Conservation (phyloP, 2,113 vertebrate genomes). For the Pachyramphus minor region DNA sequence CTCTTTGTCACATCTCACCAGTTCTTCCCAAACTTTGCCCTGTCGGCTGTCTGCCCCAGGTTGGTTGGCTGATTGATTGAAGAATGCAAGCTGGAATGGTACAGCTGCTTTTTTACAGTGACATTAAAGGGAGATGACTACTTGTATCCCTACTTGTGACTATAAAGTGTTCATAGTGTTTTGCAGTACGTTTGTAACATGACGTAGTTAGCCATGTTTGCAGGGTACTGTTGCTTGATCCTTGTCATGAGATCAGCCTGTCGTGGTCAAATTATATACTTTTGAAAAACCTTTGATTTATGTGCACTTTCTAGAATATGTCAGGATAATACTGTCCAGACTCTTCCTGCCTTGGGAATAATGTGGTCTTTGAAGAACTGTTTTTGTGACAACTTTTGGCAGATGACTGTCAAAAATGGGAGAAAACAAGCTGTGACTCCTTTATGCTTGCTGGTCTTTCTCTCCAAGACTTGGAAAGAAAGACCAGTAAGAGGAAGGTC, state of each 20-base stretch:
- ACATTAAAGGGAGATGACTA: background rate
- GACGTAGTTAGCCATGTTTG: background rate
- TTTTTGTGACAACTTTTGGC: background rate
- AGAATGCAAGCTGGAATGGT: background rate
- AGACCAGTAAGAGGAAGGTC: background rate
- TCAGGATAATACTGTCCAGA: background rate
- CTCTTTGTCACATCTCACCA: background rate
- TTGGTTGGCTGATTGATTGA: background rate
- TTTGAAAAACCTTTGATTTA: background rate
- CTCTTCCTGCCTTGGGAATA: background rate
- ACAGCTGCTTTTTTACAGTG: background rate
- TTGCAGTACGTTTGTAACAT: accelerated
- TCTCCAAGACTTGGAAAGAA: background rate
- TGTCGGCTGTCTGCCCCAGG: background rate
- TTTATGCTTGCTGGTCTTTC: background rate
- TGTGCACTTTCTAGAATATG: background rate
- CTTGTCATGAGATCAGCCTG: background rate
- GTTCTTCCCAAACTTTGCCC: background rate
- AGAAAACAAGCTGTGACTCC: background rate
- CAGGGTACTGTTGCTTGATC: background rate
- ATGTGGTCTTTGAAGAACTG: background rate
- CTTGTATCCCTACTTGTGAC: background rate
- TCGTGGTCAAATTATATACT: background rate
- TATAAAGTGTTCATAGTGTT: background rate
- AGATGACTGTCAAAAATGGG: background rate